Percentiles rank a stretch among this genome's conserved stretches.
These are phyloP conservation scores for Ondatra zibethicus DNA, from an alignment of 2,113 vertebrate genomes.

Conservation along the genomic window DNA sequence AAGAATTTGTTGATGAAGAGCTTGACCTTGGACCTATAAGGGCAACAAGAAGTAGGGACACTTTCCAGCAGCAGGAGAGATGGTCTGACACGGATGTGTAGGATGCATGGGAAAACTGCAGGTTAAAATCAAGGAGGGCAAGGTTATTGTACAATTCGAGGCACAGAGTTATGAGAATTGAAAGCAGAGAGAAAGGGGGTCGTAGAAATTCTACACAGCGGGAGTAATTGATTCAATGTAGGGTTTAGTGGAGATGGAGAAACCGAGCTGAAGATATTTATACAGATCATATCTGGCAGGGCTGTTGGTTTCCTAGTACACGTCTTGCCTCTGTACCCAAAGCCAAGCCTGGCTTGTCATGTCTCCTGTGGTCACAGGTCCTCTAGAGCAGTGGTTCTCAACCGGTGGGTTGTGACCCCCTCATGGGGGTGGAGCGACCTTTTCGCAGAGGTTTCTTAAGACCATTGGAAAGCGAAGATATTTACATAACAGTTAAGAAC, in stretches of 20 bases:
- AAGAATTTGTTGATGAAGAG: background rate
- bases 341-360: background rate
- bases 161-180: background rate
- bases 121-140: background rate
- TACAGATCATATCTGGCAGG: background rate
- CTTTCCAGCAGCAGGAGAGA: background rate
- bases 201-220: background rate
- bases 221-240: background rate
- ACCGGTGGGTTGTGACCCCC: background rate
- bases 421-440: no score
- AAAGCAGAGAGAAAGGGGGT: background rate
- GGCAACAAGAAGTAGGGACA: background rate
- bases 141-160: background rate
- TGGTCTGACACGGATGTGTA: background rate
- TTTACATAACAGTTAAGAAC: background rate
- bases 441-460: background rate
- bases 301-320: background rate
- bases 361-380: background rate
- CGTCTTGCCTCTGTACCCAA: background rate
- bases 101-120: background rate
- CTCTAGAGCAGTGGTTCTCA: background rate
- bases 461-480: background rate
- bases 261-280: background rate
- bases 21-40: background rate
- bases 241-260: background rate